Evolutionary conservation across 2,888 invertebrate species (phyloP), one percentile per base, ranked within the genome.

Genomic region (Lithophane socia): DNA sequence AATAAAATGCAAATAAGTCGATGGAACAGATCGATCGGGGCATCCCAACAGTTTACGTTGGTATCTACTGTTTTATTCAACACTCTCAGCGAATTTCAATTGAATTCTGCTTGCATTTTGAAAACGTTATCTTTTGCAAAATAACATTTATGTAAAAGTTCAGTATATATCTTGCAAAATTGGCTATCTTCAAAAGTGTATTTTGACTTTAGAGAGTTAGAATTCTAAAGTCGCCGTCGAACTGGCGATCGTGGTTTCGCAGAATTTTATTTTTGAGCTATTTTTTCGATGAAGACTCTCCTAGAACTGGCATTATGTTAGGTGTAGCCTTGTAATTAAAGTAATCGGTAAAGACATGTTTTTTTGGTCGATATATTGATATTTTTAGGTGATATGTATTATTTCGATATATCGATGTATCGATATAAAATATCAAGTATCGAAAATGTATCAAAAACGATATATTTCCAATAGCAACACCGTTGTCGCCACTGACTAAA

Each of bases 1-100:
- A 70, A 74, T 80, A 72, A 80, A 79, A 84, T 80, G 73, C 52
- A 77, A 80, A 83, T 76, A 63, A 60, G 47, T 61, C 24, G 29
- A 73, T 70, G 5, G 56, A 29, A 24, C 37, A 47, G 64, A 72
- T 69, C 64, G 77, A 44, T 68, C 64, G 29, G 21, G 71, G 63
- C 77, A 77, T 80, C 63, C 82, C 70, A 63, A 61, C 56, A 52
- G 77, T 71, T 80, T 70, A 52, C 52, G 21, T 66, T 52, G 49
- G 21, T 58, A 61, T 44, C 77, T 77, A 21, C n/a, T 82, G 83
- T 80, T 71, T 80, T 72, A 77, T 77, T 76, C 69, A 76, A 56
- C 66, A 61, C 18, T 74, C 29, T 49, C 81, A 44, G 66, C 44
- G 56, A 70, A 67, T 70, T 76, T 58, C 49, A 67, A 71, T 71